Base-by-base conservation (phyloP, 2,888 invertebrate species). In the Cephonodes hylas region DNA sequence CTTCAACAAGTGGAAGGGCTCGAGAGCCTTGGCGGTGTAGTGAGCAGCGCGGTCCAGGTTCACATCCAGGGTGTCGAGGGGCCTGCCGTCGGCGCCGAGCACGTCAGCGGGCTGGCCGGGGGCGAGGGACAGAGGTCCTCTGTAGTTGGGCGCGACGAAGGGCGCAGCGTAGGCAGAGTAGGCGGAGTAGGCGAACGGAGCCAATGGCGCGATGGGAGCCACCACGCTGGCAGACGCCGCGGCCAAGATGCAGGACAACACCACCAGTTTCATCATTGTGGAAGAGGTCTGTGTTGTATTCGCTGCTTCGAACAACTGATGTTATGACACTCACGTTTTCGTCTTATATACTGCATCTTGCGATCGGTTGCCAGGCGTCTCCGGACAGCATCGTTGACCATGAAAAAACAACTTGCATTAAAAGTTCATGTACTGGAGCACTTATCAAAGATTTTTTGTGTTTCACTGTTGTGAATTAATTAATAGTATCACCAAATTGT, bases 231-330 rank as follows among this genome's bases (percentile, higher is more conserved):
- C 94, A 64, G 91, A 88, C 70, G 91, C 94, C 70, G 93, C 86
- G 69, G 94, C 94, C 83, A 94, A 72, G 74, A 94, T 80, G 87
- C 94, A 94, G 79, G 93, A 94, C 89, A 95, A 93, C 85, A 94
- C 94, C 92, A 94, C 93, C 93, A 93, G 83, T 79, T 91, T 91
- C 83, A 91, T 80, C 93, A 93, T 93, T 72, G 76, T 89, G 84
- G 74, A 68, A 80, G 78, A 83, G 89, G 90, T 89, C 89, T 91
- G 91, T 91, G 88, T 88, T 87, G 84, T 61, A 76, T 71, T 75
- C 72, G 79, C 71, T 58, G 72, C 71, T 77, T 62, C 75, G 68
- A 73, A 81, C 83, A 77, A 90, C 89, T 90, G 89, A 90, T 91
- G 76, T 78, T 65, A 62, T 69, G 68, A 61, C 64, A 65, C 62